Percentiles rank a stretch among this genome's conserved stretches.
phyloP scores from a whole-genome alignment of 2,888 invertebrate genomes.

The Dicyrtomina minuta region DNA sequence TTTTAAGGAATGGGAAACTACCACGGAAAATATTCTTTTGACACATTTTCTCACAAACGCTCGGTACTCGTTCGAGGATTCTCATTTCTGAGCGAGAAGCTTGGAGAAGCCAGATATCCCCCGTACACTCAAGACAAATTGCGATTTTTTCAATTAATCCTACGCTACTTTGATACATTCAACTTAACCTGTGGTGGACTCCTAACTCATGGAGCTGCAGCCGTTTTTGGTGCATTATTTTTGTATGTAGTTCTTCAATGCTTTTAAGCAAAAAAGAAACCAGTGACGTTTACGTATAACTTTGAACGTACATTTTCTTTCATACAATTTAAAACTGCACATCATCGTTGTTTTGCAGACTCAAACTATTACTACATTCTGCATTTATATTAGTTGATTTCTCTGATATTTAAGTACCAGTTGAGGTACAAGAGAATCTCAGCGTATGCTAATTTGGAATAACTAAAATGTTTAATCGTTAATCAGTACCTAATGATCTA shows the following conservation, averaged over 20 bases:
- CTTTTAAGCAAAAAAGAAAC: too few relatives aligned
- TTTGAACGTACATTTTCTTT: too few relatives aligned
- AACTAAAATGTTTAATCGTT: too few relatives aligned
- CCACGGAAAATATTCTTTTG: conserved; percentile 86
- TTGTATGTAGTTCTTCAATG: background rate
- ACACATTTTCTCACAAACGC: conserved; percentile 92
- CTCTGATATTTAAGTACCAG: too few relatives aligned
- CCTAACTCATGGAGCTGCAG: conserved; percentile 17
- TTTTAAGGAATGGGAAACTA: conserved; percentile 18
- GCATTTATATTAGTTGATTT: too few relatives aligned
- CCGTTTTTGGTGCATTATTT: conserved; percentile 25
- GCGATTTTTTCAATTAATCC: conserved; percentile 59
- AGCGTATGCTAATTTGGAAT: too few relatives aligned
- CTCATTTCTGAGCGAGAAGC: conserved; percentile 41
- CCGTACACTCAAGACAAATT: conserved; percentile 78
- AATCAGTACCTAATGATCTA: too few relatives aligned
- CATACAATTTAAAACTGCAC: too few relatives aligned
- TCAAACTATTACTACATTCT: too few relatives aligned
- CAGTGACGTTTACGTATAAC: too few relatives aligned
- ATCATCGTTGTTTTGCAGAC: too few relatives aligned
- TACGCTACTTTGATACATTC: conserved; percentile 37
- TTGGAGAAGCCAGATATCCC: conserved; percentile 64
- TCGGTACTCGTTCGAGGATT: conserved; percentile 56
- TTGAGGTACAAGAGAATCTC: too few relatives aligned
- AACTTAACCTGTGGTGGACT: conserved; percentile 13